Evolutionary conservation across 2,113 vertebrate species (phyloP).

Genomic region (Stegostoma tigrinum): DNA sequence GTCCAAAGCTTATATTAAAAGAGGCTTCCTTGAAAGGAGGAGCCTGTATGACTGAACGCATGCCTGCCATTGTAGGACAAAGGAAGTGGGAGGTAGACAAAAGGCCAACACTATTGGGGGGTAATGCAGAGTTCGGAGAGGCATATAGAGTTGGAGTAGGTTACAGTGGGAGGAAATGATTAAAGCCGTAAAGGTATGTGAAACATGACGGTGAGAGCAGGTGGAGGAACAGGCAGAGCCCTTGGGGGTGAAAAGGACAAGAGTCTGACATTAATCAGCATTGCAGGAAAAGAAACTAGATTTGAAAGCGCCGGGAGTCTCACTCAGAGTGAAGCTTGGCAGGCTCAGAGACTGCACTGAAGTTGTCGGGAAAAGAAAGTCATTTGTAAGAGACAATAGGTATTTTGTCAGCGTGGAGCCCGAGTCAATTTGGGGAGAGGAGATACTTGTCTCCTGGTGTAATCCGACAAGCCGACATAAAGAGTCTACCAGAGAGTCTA

Average conservation of each 20-base stretch:
- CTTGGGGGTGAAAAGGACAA: background rate
- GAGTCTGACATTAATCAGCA: background rate
- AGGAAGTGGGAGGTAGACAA: background rate
- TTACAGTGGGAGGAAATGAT: background rate
- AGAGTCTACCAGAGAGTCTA: background rate
- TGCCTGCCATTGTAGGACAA: background rate
- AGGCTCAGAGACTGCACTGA: background rate
- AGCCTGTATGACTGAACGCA: background rate
- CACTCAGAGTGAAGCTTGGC: background rate
- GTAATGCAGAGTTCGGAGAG: background rate
- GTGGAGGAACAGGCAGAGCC: background rate
- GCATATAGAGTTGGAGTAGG: background rate
- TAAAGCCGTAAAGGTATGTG: background rate
- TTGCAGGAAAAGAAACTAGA: background rate
- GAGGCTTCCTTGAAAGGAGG: background rate
- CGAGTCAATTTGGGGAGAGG: background rate
- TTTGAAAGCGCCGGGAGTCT: background rate
- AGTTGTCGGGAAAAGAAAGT: background rate
- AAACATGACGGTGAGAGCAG: background rate
- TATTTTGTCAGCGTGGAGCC: background rate
- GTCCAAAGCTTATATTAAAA: background rate
- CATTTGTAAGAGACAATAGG: conserved; percentile 9
- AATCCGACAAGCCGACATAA: background rate
- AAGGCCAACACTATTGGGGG: no score
- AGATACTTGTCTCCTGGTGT: background rate